Percentiles rank a stretch among this genome's conserved stretches.
phyloP scores from a whole-genome alignment of 2,888 invertebrate genomes.

The Lordiphosa fenestrarum region DNA sequence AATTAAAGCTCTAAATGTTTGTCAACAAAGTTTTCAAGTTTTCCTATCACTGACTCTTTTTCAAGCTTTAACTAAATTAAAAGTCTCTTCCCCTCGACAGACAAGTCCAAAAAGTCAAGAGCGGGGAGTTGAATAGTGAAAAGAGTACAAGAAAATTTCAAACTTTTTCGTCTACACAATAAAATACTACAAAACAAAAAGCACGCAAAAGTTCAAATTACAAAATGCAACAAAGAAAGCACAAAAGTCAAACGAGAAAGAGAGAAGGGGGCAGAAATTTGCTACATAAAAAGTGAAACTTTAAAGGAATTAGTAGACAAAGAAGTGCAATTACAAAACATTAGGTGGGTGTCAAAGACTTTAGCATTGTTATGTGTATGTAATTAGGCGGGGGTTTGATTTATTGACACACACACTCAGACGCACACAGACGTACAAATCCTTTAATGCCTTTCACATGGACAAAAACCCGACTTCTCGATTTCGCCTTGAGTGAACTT shows the following conservation, averaged over 20 bases:
- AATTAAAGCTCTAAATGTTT: no score
- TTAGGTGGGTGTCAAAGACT: conserved; percentile 4
- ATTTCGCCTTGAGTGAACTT: conserved; percentile 1
- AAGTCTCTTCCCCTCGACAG: conserved; percentile 1
- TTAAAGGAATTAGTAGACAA: conserved; percentile 43
- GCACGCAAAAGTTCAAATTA: conserved; percentile 59
- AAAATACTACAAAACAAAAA: conserved; percentile 37
- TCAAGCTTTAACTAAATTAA: conserved; percentile 42
- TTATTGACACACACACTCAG: conserved; percentile 9
- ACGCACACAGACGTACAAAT: neutral
- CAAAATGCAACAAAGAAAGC: conserved; percentile 64
- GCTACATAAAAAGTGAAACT: conserved; percentile 56
- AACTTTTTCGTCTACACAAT: conserved; percentile 41
- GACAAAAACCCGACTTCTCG: neutral
- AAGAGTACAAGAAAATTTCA: conserved; percentile 8
- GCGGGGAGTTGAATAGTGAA: conserved; percentile 42
- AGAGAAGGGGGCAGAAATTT: conserved; percentile 43
- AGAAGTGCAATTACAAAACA: conserved; percentile 27
- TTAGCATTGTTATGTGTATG: conserved; percentile 7
- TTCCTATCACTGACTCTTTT: conserved; percentile 13
- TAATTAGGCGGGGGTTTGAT: conserved; percentile 11
- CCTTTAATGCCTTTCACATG: neutral
- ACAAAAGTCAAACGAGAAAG: conserved; percentile 14
- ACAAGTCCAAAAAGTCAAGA: conserved; percentile 44
- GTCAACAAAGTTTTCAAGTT: neutral